phyloP scores from a whole-genome alignment of 2,797 vertebrate genomes.

The Delichon dasypus region DNA sequence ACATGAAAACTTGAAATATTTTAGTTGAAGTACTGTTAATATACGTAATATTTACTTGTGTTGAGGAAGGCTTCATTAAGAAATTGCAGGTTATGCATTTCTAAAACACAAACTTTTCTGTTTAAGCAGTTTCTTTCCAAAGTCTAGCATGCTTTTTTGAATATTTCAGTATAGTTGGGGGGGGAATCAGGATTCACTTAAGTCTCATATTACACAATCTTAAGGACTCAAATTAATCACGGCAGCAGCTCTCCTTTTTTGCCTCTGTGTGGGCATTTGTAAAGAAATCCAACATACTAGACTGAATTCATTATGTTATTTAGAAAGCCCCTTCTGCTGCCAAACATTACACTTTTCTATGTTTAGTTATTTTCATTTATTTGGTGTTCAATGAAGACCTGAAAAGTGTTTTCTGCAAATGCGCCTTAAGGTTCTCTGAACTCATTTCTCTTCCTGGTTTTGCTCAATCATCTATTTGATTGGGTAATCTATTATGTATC shows the following conservation, averaged over 20 bases:
- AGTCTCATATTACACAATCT: background rate
- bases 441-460: background rate
- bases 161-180: background rate
- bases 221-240: background rate
- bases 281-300: background rate
- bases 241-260: background rate
- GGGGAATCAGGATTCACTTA: background rate
- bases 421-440: background rate
- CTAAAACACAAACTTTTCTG: background rate
- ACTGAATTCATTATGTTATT: background rate
- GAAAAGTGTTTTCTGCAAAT: background rate
- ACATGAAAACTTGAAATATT: background rate
- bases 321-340: background rate
- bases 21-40: background rate
- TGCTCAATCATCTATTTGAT: background rate
- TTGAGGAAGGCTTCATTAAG: background rate
- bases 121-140: background rate
- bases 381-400: background rate
- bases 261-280: background rate
- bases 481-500: background rate
- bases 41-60: background rate
- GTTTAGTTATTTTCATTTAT: background rate
- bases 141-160: background rate
- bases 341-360: background rate
- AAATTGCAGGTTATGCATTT: background rate